Evolutionary conservation across 2,113 vertebrate genomes (phyloP), one percentile per base, ranked within the genome.

Genomic region (Macroglossus sobrinus): DNA sequence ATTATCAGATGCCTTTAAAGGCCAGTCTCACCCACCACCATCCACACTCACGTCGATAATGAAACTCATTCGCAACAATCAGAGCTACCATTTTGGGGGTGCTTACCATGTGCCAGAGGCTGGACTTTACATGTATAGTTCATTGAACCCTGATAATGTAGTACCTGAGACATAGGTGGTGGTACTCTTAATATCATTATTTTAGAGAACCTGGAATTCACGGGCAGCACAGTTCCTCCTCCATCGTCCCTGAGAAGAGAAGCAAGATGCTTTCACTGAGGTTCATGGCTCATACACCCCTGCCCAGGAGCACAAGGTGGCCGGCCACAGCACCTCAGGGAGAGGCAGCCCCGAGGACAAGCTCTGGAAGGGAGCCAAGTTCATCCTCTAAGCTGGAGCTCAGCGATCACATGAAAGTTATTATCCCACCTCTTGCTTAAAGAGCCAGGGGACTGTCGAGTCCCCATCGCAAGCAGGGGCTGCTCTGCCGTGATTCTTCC

Each of bases 11-110:
- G 84, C 47, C 19, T 12, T 35, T 3, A n/a, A 3, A 4, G 24
- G 10, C 53, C 21, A 55, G 18, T 28, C n/a, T 82, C 14, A 0
- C 11, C 68, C 5, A 9, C 16, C 18, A 26, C 57, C 50, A 57
- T 0, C 50, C 55, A n/a, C 55, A 5, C n/a, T 21, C 0, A 1
- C 2, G 21, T 2, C 33, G 40, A 30, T 14, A 69, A 38, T 7
- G 8, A 45, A 28, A 50, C 2, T 43, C 40, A 18, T 35, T 38
- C 38, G 14, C 79, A 38, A 40, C 7, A 4, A 21, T 35, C 2
- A 75, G 3, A 53, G 82, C 72, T 47, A 1, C 71, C 0, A 0
- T 22, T 43, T 66, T 21, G 15, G 75, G 71, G 74, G 18, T n/a
- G 61, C n/a, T 80, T 14, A 28, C 15, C 43, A 22, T 4, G 6